A percentile compares a stretch with the other conserved stretches of the same genome.
Evolutionary conservation across 2,797 vertebrate species (phyloP).

Genomic region (Characodon lateralis): DNA sequence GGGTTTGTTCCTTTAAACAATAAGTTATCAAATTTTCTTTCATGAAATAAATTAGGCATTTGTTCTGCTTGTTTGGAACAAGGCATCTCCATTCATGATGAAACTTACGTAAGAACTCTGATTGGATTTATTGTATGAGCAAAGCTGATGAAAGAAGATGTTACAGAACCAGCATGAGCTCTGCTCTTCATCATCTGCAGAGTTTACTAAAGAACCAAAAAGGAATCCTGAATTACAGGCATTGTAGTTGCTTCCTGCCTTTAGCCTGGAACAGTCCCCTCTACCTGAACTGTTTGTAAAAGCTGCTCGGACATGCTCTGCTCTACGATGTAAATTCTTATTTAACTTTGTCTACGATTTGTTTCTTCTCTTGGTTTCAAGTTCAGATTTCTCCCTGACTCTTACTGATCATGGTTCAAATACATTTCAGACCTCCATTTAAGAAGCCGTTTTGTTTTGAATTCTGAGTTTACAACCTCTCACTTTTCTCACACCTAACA

Average conservation of each 20-base stretch:
- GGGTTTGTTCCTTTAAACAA: background rate
- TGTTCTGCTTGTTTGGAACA: background rate
- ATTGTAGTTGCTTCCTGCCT: background rate
- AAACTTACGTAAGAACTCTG: background rate
- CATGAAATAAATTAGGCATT: background rate
- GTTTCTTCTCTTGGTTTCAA: background rate
- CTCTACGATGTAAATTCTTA: background rate
- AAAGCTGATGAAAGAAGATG: background rate
- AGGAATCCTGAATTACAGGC: background rate
- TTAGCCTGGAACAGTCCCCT: background rate
- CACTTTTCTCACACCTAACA: background rate
- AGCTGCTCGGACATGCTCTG: background rate
- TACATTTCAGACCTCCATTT: background rate
- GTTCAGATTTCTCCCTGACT: background rate
- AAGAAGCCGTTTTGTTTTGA: background rate
- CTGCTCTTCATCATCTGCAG: background rate
- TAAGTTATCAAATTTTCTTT: background rate
- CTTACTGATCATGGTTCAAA: conserved; percentile 1
- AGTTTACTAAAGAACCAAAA: background rate
- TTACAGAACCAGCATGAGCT: background rate
- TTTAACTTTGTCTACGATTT: background rate
- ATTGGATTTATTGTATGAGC: background rate
- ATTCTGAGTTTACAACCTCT: background rate
- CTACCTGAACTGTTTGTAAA: background rate
- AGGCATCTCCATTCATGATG: background rate